Conservation (phyloP, 1,140 invertebrate species). For the Diorhabda carinulata region DNA sequence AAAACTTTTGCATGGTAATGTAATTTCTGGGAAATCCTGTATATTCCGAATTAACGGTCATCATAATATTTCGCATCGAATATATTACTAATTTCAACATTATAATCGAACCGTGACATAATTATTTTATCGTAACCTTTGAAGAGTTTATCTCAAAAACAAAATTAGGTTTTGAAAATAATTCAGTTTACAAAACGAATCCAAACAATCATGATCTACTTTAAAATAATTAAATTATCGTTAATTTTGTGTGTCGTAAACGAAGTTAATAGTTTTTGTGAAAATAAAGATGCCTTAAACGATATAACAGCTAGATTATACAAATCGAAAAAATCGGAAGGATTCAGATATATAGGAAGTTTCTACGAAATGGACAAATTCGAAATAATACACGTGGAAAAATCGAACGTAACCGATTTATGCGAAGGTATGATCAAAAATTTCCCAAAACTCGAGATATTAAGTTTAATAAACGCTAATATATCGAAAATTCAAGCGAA, state of each 20-base stretch:
- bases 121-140: no score
- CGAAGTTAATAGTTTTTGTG: slow-evolving; percentile 1
- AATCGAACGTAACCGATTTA: slow-evolving; percentile 28
- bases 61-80: no score
- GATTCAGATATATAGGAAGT: slow-evolving; percentile 13
- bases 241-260: background rate
- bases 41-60: no score
- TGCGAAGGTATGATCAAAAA: slow-evolving; percentile 35
- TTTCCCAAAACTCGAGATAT: slow-evolving; percentile 22
- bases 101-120: no score
- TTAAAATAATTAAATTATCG: no score
- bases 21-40: no score
- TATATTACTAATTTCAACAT: no score
- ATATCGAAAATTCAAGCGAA: slow-evolving; percentile 26
- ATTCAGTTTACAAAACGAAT: no score
- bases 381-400: slow-evolving; percentile 24
- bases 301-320: slow-evolving; percentile 24
- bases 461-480: slow-evolving; percentile 29
- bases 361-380: slow-evolving; percentile 28
- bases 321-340: slow-evolving; percentile 6
- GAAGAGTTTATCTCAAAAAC: no score
- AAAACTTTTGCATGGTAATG: no score
- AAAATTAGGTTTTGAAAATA: no score
- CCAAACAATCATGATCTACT: no score
- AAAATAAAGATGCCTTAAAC: slow-evolving; percentile 23